Conservation (phyloP, 2,797 vertebrate species). For the Pachyuromys duprasi region DNA sequence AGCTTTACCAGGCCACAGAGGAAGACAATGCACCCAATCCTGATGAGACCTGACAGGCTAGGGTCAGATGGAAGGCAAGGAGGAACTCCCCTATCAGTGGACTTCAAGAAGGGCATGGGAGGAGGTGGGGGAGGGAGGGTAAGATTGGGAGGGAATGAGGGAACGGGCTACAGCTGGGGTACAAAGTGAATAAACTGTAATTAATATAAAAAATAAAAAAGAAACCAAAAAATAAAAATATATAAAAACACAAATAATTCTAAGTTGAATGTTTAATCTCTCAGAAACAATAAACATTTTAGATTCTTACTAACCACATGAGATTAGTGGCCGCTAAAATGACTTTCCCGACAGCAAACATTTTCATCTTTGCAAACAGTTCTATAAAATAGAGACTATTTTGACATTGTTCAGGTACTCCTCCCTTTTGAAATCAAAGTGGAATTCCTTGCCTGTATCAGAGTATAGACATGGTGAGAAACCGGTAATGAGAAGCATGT, state of each 20-base stretch:
- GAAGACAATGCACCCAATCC: too few species aligned
- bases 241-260: background rate
- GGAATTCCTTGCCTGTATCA: background rate
- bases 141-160: too few species aligned
- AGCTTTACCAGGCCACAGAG: too few species aligned
- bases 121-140: too few species aligned
- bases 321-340: background rate
- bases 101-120: too few species aligned
- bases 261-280: conserved; percentile 11
- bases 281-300: background rate
- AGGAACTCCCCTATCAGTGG: too few species aligned
- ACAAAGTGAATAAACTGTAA: too few species aligned
- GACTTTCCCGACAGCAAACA: background rate
- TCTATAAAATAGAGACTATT: background rate
- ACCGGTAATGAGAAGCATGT: background rate
- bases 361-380: background rate
- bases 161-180: too few species aligned
- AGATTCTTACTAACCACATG: background rate
- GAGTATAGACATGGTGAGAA: background rate
- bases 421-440: background rate
- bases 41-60: too few species aligned
- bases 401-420: background rate
- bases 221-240: too few species aligned
- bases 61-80: too few species aligned
- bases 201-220: too few species aligned